phyloP scores from a whole-genome alignment of 1,140 invertebrate species.

The Hydropsyche tenuis region DNA sequence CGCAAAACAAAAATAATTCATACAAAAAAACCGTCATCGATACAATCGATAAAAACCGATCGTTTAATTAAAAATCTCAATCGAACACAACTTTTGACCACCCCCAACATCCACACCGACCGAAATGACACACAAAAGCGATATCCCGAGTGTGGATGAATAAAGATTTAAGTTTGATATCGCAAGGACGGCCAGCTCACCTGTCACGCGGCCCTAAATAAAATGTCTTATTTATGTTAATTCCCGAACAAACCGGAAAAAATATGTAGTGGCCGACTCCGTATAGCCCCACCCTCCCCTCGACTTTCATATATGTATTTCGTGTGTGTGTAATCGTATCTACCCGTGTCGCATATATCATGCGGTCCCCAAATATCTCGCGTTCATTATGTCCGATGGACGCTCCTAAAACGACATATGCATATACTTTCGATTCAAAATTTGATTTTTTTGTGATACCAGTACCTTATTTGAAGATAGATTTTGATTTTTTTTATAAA shows the following conservation, averaged over 20 bases:
- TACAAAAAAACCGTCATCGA: too few relatives aligned
- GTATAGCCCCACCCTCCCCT: neutral
- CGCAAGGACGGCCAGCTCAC: constrained; percentile 43
- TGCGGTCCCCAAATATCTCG: constrained; percentile 33
- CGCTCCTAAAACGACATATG: too few relatives aligned
- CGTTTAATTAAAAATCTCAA: too few relatives aligned
- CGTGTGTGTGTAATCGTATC: neutral
- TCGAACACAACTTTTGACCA: too few relatives aligned
- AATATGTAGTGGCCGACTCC: constrained; percentile 46
- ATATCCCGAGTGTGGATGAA: constrained; percentile 35
- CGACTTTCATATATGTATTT: neutral
- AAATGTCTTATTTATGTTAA: constrained; percentile 51
- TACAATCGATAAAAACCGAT: too few relatives aligned
- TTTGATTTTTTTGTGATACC: too few relatives aligned
- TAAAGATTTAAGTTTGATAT: constrained; percentile 37
- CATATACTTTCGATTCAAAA: too few relatives aligned
- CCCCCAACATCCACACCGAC: neutral
- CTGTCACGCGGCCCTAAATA: constrained; percentile 48
- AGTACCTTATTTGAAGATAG: too few relatives aligned
- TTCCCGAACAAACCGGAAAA: constrained; percentile 50
- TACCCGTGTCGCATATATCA: constrained; percentile 48
- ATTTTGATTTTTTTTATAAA: too few relatives aligned
- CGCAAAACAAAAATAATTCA: too few relatives aligned
- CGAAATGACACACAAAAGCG: constrained; percentile 35
- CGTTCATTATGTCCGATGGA: constrained; percentile 12